Percentiles rank a stretch among this genome's conserved stretches.
phyloP scores from a whole-genome alignment of 2,113 vertebrate genomes.

The Cygnus buccinator region DNA sequence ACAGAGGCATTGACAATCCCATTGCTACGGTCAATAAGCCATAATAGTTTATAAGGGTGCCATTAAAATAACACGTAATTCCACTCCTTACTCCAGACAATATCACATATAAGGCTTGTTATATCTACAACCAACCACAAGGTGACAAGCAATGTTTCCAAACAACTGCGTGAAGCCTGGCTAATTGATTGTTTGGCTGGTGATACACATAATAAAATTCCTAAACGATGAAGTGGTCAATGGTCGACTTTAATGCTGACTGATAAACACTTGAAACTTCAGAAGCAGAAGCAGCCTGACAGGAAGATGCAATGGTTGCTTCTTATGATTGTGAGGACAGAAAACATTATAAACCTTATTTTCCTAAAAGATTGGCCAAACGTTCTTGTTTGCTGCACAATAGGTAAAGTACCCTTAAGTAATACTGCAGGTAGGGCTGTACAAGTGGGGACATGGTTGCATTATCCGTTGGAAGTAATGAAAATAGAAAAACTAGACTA shows the following conservation, averaged over 20 bases:
- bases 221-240: background rate
- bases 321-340: background rate
- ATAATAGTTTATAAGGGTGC: background rate
- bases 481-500: background rate
- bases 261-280: background rate
- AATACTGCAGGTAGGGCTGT: background rate
- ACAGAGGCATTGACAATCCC: background rate
- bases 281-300: background rate
- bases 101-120: background rate
- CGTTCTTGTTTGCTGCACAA: background rate
- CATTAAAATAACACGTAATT: background rate
- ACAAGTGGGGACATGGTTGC: rapidly evolving
- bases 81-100: background rate
- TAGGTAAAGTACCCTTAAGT: background rate
- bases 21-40: background rate
- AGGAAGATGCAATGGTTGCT: background rate
- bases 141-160: conserved; percentile 37
- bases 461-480: background rate
- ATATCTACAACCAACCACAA: background rate
- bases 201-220: background rate
- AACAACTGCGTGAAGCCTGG: background rate
- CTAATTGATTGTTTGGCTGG: background rate
- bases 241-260: background rate
- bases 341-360: background rate
- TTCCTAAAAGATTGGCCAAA: background rate